Base-by-base conservation (phyloP, 1,140 invertebrate species). In the Lucilia sericata region DNA sequence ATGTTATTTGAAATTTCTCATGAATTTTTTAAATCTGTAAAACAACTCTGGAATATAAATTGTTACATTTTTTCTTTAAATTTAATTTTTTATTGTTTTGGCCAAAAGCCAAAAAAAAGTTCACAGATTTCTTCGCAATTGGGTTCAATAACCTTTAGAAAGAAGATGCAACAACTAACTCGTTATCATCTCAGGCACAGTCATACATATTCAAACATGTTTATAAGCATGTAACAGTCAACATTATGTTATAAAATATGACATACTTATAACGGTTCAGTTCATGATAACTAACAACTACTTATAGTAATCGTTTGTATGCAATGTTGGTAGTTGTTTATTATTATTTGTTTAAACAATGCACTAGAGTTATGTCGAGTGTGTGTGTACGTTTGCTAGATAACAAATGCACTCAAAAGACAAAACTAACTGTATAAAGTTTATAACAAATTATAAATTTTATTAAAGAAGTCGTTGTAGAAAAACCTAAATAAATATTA, bases 401-500 rank as follows among this genome's bases (percentile, higher is more conserved):
- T 42, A 42, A 42, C 42, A 42, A 42, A 42, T 42, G 42, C 42
- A 42, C 10, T 42, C 42, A 42, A 30, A 30, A 42, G 42, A 42
- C 42, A 42, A 42, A 42, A 42, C 5, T 42, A 42, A 42, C 42
- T 42, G 42, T 42, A 42, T 42, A 8, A 42, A 42, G 42, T 42
- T 42, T 42, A 3, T 42, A 42, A 42, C 42, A 42, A 42, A 42
- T 42, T 42, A 42, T 30, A 42, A 42, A 42, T 42, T 42, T 42
- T 42, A 30, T 30, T 10, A 42, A 42, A 42, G 42, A 42, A 42
- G 42, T 42, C 5, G 42, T 30, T 30, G 25, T 30, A 30, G 13
- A 55, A 55, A 25, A 75, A 75, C 74, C 74, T 75, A 75, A 75
- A 75, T 75, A 75, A 75, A 75, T 34, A 75, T 34, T 30, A 75